These are phyloP conservation scores for Pachypeltis micranthus DNA, from an alignment of 1,140 invertebrate genomes.

Conservation along the genomic window DNA sequence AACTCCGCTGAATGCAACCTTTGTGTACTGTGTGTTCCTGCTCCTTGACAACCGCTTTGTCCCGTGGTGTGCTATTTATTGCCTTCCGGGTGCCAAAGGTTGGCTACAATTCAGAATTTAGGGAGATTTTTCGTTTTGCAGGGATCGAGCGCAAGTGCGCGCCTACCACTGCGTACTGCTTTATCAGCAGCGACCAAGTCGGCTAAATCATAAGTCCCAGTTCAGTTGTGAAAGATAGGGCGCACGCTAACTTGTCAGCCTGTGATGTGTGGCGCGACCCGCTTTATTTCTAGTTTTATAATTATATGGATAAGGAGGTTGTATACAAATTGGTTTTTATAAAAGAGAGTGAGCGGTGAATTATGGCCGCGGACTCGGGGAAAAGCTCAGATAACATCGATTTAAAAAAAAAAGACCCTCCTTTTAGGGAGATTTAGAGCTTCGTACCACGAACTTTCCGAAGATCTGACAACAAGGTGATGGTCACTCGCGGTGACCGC, in stretches of 20 bases:
- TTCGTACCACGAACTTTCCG: background rate
- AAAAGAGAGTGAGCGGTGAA: background rate
- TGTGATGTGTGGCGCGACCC: background rate
- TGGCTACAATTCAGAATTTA: too few relatives aligned
- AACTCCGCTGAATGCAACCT: too few relatives aligned
- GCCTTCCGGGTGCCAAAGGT: too few relatives aligned
- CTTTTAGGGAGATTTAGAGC: background rate
- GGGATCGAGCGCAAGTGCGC: too few relatives aligned
- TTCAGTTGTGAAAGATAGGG: background rate
- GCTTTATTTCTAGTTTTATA: slow-evolving; percentile 1
- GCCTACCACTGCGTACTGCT: too few relatives aligned
- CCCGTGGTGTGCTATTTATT: too few relatives aligned
- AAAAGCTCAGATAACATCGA: background rate
- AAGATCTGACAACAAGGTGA: background rate
- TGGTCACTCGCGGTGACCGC: background rate
- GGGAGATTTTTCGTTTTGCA: too few relatives aligned
- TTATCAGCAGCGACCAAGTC: too few relatives aligned
- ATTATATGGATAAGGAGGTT: slow-evolving; percentile 6
- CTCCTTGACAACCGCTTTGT: too few relatives aligned
- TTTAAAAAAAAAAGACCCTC: background rate
- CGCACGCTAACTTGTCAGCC: background rate
- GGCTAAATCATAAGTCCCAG: background rate
- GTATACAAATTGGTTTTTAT: slow-evolving; percentile 10
- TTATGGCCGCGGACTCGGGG: background rate
- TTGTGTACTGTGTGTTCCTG: too few relatives aligned